Evolutionary conservation across 2,113 vertebrate species (phyloP).

Genomic region (Shinisaurus crocodilurus): DNA sequence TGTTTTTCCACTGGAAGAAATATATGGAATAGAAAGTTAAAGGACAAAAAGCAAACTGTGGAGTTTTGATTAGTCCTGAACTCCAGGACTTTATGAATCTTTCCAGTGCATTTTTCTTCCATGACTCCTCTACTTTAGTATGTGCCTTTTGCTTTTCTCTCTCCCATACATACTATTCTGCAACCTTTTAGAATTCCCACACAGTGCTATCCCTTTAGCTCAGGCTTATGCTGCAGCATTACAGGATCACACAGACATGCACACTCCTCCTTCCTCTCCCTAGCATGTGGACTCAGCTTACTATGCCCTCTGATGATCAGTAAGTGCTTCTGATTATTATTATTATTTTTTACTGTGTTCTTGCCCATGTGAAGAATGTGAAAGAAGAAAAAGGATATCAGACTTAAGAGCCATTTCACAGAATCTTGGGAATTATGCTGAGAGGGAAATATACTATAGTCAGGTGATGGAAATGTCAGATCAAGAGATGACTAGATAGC

Average conservation of each 20-base stretch:
- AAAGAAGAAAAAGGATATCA: not conserved
- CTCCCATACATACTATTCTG: rapidly evolving
- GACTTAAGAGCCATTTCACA: constrained; percentile 11
- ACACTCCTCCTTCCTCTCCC: not conserved
- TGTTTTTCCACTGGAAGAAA: not conserved
- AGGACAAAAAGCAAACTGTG: not conserved
- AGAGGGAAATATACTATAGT: constrained; percentile 41
- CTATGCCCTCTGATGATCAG: not conserved
- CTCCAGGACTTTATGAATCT: not conserved
- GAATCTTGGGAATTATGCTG: constrained; percentile 13
- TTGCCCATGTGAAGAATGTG: not conserved
- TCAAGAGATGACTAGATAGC: constrained; percentile 35
- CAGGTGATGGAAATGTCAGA: constrained; percentile 56
- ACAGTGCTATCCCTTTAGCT: constrained; percentile 7
- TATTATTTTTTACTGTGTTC: not conserved
- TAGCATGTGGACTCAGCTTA: not conserved
- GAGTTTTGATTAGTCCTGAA: not conserved
- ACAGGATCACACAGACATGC: not conserved
- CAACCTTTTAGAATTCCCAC: constrained; percentile 1
- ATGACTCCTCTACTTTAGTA: not conserved
- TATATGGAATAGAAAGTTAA: constrained; percentile 8
- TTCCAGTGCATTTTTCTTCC: not conserved
- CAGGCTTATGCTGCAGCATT: not conserved
- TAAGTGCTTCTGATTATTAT: constrained; percentile 17
- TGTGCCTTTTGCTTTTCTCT: not conserved